Base-by-base conservation (phyloP, 2,113 vertebrate species). In the Alaudala cheleensis region DNA sequence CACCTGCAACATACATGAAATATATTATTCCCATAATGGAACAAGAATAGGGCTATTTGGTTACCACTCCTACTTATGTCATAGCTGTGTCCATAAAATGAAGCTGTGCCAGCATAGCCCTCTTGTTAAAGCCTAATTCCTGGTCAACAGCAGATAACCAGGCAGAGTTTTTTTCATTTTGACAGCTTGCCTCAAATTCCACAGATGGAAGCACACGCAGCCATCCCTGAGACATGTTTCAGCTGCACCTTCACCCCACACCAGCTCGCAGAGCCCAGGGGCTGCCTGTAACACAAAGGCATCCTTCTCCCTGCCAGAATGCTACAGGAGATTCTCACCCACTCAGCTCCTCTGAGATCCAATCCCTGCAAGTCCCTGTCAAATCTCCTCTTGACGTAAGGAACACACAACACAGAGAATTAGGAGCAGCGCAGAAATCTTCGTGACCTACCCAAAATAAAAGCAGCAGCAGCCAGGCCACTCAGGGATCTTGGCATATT, bases 301-400 rank as follows among this genome's bases (percentile, higher is more conserved):
- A 88, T 65, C 81, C 49, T 76, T 37, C 73, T 95, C 88, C 81
- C 58, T 94, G 87, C 49, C 81, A 89, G 78, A 88, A 72, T 3
- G 23, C 86, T 71, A 67, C 57, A 83, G 89, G 86, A 95, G 87
- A 94, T 56, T 95, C 64, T 91, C 70, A 92, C 92, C 93, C 92
- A 89, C 78, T 86, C 92, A 34, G 92, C 49, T 96, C 58, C 74
- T 69, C 60, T 0, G 14, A 74, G 87, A 83, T 90, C 81, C 94
- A 93, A 92, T 21, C 88, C 37, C 95, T 86, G 85, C 83, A 69
- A 49, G 45, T 56, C 80, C 90, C 58, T 15, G 5, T 86, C 90
- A 90, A 89, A 83, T 88, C 91, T 50, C 81, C 57, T 39, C 49
- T 89, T 70, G 76, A 96, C 34, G 85, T 87, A 94, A 91, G 0